Conservation (phyloP, 2,888 invertebrate genomes). For the Dasysyrphus tricinctus region DNA sequence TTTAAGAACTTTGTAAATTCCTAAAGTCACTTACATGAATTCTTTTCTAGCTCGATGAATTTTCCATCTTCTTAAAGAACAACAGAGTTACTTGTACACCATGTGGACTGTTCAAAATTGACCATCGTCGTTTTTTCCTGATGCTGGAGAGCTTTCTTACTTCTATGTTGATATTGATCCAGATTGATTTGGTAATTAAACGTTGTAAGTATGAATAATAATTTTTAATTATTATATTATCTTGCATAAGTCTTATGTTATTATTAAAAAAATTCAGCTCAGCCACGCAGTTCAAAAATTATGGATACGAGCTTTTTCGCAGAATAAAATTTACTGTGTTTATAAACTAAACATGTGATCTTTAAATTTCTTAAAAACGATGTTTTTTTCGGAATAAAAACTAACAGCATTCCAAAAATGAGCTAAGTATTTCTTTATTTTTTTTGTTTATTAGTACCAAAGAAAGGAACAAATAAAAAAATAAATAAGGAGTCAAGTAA, state of each 20-base stretch:
- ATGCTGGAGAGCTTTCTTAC: not conserved
- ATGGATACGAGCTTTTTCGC: too few species aligned
- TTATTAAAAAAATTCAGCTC: not conserved
- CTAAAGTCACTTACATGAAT: not conserved
- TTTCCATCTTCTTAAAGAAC: constrained; percentile 24
- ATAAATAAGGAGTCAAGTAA: too few species aligned
- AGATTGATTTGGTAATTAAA: not conserved
- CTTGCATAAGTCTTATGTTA: not conserved
- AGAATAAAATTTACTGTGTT: too few species aligned
- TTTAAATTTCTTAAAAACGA: too few species aligned
- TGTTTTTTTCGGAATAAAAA: too few species aligned
- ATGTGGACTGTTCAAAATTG: constrained; percentile 46
- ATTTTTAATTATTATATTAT: not conserved
- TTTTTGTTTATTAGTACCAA: too few species aligned
- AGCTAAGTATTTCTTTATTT: too few species aligned
- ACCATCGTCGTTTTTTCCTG: constrained; percentile 19
- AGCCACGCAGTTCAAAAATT: too few species aligned
- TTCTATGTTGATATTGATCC: constrained; percentile 3
- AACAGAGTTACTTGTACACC: constrained; percentile 4
- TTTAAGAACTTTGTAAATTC: not conserved
- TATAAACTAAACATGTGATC: too few species aligned
- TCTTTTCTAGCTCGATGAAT: constrained; percentile 37
- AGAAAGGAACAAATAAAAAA: too few species aligned
- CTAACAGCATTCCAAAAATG: too few species aligned
- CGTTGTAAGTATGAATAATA: not conserved